A percentile compares a stretch with the other conserved stretches of the same genome.
phyloP scores from a whole-genome alignment of 2,888 invertebrate genomes.

The Arctia plantaginis region DNA sequence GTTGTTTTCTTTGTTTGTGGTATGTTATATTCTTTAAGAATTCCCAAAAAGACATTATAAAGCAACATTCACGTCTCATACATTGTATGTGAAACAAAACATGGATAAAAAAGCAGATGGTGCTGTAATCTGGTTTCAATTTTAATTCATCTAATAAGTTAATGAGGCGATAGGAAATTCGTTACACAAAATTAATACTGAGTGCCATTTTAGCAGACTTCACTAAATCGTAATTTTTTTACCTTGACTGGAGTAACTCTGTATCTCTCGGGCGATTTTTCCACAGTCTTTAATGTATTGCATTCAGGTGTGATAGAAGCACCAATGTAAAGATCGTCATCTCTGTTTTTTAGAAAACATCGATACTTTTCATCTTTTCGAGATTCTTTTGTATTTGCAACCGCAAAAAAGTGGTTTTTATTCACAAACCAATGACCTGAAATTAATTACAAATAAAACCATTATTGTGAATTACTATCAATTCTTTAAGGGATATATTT shows the following conservation, averaged over 20 bases:
- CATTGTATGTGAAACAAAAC: too few relatives aligned
- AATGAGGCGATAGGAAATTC: too few relatives aligned
- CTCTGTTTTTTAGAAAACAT: constrained; percentile 97
- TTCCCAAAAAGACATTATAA: too few relatives aligned
- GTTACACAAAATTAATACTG: too few relatives aligned
- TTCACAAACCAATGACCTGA: constrained; percentile 96
- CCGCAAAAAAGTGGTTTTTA: constrained; percentile 98
- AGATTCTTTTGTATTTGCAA: constrained; percentile 98
- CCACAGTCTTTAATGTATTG: constrained; percentile 95
- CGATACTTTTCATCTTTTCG: constrained; percentile 97
- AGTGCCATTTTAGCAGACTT: too few relatives aligned
- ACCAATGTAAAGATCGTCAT: constrained; percentile 96
- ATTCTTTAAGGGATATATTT: not conserved
- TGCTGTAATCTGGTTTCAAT: too few relatives aligned
- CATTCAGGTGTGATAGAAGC: constrained; percentile 98
- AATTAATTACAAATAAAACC: constrained; percentile 29
- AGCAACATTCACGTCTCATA: too few relatives aligned
- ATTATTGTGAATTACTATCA: not conserved
- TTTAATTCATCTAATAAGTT: too few relatives aligned
- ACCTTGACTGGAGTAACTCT: constrained; percentile 92
- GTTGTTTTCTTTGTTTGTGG: too few relatives aligned
- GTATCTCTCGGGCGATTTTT: constrained; percentile 96
- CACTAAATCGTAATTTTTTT: constrained; percentile 23
- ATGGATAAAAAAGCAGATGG: too few relatives aligned
- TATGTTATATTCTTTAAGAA: too few relatives aligned